A percentile compares a stretch with the other conserved stretches of the same genome.
phyloP scores from a whole-genome alignment of 2,113 vertebrate genomes.

The Hepsetus odoe region DNA sequence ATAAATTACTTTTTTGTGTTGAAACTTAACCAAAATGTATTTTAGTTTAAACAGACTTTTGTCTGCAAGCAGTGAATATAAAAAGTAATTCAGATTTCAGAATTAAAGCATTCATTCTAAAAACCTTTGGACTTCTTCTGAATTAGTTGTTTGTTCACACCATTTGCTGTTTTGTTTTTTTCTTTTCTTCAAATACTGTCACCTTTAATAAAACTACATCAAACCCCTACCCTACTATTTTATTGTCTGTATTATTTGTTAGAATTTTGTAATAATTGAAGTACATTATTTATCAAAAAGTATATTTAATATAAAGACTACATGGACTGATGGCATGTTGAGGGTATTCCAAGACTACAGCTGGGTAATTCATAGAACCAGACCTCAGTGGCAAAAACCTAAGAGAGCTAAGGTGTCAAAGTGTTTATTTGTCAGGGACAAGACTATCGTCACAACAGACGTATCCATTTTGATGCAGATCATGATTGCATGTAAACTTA shows the following conservation, averaged over 20 bases:
- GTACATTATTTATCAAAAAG: not conserved
- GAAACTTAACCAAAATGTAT: not conserved
- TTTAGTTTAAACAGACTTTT: not conserved
- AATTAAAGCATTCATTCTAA: not conserved
- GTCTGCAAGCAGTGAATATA: too few relatives aligned
- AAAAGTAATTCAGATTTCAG: too few relatives aligned
- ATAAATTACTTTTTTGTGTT: not conserved
- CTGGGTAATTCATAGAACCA: not conserved
- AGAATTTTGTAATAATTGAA: not conserved
- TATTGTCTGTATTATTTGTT: not conserved
- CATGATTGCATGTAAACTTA: not conserved
- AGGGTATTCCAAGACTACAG: not conserved
- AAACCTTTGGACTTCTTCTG: not conserved
- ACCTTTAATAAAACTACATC: not conserved
- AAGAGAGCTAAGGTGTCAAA: constrained; percentile 51
- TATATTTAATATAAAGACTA: not conserved
- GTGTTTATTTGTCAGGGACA: constrained; percentile 20
- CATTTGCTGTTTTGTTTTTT: constrained; percentile 17
- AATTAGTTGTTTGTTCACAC: not conserved
- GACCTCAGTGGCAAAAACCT: constrained; percentile 20
- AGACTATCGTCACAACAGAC: too few relatives aligned
- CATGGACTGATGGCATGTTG: not conserved
- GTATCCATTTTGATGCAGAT: constrained; percentile 3
- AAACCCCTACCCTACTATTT: not conserved
- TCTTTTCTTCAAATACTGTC: not conserved